A percentile compares a stretch with the other conserved stretches of the same genome.
Conservation (phyloP, 2,113 vertebrate genomes). For the Fulmarus glacialis region DNA sequence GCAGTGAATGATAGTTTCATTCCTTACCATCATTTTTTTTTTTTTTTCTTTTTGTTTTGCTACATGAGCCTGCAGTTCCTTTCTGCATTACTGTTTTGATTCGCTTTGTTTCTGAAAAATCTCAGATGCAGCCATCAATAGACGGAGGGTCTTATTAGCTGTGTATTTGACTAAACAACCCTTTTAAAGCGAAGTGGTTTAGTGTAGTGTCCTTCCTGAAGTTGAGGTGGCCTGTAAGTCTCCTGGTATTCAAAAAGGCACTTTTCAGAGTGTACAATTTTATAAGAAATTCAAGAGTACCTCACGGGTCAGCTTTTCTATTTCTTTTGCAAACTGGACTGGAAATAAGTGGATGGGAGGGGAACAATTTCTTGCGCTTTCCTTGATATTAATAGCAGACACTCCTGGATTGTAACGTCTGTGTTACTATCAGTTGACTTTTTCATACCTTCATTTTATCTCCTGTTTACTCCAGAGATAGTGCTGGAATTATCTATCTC, state of each 20-base stretch:
- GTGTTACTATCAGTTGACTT: not conserved
- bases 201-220: not conserved
- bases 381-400: not conserved
- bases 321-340: not conserved
- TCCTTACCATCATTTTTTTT: not conserved
- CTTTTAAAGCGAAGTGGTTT: not conserved
- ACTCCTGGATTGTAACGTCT: not conserved
- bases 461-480: not conserved
- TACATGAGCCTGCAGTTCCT: not conserved
- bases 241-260: not conserved
- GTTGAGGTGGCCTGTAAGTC: not conserved
- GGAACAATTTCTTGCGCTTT: not conserved
- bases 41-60: not conserved
- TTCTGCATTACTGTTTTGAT: not conserved
- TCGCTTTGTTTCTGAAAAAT: not conserved
- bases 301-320: not conserved
- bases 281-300: not conserved
- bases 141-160: not conserved
- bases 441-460: not conserved
- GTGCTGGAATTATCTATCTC: not conserved
- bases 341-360: not conserved
- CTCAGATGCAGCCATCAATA: not conserved
- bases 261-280: not conserved
- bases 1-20: not conserved
- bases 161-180: not conserved